Base-by-base conservation (phyloP, 1,140 invertebrate genomes). In the Drosophila bipectinata region DNA sequence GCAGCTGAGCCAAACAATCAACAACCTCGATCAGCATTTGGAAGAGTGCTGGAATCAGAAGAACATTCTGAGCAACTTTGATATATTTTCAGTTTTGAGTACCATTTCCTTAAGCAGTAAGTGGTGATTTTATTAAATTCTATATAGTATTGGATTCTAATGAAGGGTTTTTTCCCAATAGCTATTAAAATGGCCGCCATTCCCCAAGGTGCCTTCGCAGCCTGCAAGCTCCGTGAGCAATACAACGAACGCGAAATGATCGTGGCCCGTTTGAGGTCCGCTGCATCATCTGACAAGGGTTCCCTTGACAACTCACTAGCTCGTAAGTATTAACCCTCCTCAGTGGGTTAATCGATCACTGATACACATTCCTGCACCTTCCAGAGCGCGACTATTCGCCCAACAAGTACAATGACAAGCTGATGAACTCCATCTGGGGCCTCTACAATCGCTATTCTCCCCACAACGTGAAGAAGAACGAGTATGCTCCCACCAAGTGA, bases 381-480 rank as follows among this genome's bases (percentile, higher is more conserved):
- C 8, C 60, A 94, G 93, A 92, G 30, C 79, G 90, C 51, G 93
- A 94, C 68, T 88, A 93, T 39, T 92, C 93, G 4, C 95, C 96
- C 1, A 89, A 94, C 34, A 96, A 97, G 78, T 97, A 97, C 91
- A 97, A 95, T 92, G 95, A 95, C 90, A 97, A 97, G 89, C 83
- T 97, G 76, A 97, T 97, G 97, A 97, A 97, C 90, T 96, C 96
- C 87, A 97, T 97, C 90, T 97, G 97, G 97, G 96, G 96, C 8
- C 92, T 96, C 53, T 97, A 97, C 93, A 97, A 97, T 90, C 94
- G 95, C 45, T 97, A 97, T 85, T 97, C 96, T 1, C 95, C 96
- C 2, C 96, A 97, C 82, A 97, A 97, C 90, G 95, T 97, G 68
- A 96, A 97, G 92, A 96, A 96, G 84, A 94, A 95, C 79, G 95